A percentile compares a stretch with the other conserved stretches of the same genome.
Conservation (phyloP, 2,888 invertebrate genomes). For the Nudaria mundana region DNA sequence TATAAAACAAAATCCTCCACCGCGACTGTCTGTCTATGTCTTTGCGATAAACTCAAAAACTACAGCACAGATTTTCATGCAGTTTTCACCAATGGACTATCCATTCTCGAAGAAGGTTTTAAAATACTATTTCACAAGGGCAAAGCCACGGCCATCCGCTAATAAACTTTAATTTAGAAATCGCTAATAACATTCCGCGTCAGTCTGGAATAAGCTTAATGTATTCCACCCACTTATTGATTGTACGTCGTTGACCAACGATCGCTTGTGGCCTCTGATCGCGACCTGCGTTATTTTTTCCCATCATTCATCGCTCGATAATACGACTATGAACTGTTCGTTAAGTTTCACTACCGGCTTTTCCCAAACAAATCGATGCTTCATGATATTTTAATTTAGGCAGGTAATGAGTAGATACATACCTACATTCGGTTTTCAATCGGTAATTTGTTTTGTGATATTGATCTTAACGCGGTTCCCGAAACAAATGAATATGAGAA, state of each 20-base stretch:
- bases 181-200: background rate
- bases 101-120: too few relatives aligned
- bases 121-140: too few relatives aligned
- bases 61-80: too few relatives aligned
- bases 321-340: slow-evolving; percentile 16
- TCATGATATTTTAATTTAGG: background rate
- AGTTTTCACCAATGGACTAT: too few relatives aligned
- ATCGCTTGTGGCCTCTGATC: slow-evolving; percentile 22
- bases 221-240: slow-evolving; percentile 24
- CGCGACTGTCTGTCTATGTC: too few relatives aligned
- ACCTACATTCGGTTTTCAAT: slow-evolving; percentile 1
- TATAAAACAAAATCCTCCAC: too few relatives aligned
- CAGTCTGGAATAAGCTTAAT: slow-evolving; percentile 8
- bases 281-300: slow-evolving; percentile 17
- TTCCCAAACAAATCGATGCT: slow-evolving; percentile 11
- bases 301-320: slow-evolving; percentile 16
- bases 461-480: slow-evolving; percentile 15
- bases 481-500: slow-evolving; percentile 1
- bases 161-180: too few relatives aligned
- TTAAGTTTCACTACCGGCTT: slow-evolving; percentile 2
- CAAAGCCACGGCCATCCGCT: too few relatives aligned
- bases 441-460: slow-evolving; percentile 5
- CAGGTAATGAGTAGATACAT: slow-evolving; percentile 11
- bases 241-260: slow-evolving; percentile 9
- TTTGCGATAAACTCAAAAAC: too few relatives aligned